phyloP scores from a whole-genome alignment of 2,113 vertebrate genomes.

The Tiliqua scincoides region DNA sequence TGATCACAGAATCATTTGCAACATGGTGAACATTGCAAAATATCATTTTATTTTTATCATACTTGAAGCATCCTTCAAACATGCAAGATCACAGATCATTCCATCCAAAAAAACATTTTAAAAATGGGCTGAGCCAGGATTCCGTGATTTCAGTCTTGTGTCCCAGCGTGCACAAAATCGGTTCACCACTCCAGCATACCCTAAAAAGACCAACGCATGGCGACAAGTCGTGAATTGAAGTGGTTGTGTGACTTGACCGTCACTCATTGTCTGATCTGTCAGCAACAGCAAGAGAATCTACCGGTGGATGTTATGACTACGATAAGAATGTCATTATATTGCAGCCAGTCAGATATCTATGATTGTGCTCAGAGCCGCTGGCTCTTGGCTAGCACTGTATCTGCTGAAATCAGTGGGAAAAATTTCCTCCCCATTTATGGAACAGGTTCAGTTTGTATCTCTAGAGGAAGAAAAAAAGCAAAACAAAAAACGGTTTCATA shows the following conservation, averaged over 20 bases:
- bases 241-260: neutral
- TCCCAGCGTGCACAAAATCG: neutral
- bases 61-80: neutral
- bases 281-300: neutral
- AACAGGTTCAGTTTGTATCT: constrained; percentile 50
- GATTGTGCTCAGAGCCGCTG: neutral
- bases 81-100: neutral
- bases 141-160: neutral
- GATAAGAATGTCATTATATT: fast-evolving
- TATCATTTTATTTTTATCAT: neutral
- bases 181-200: neutral
- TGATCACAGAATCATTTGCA: neutral
- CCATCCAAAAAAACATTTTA: neutral
- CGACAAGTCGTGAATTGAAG: neutral
- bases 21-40: neutral
- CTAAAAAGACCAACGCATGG: too few relatives aligned
- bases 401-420: neutral
- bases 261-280: neutral
- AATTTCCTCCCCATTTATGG: constrained; percentile 9
- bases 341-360: fast-evolving
- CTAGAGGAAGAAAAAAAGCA: neutral
- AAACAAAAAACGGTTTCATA: constrained; percentile 16
- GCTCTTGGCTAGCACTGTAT: fast-evolving
- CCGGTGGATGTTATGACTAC: neutral
- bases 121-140: neutral